Percentiles rank a stretch among this genome's conserved stretches.
Evolutionary conservation across 2,113 vertebrate genomes (phyloP).

Genomic region (Spheniscus mendiculus): DNA sequence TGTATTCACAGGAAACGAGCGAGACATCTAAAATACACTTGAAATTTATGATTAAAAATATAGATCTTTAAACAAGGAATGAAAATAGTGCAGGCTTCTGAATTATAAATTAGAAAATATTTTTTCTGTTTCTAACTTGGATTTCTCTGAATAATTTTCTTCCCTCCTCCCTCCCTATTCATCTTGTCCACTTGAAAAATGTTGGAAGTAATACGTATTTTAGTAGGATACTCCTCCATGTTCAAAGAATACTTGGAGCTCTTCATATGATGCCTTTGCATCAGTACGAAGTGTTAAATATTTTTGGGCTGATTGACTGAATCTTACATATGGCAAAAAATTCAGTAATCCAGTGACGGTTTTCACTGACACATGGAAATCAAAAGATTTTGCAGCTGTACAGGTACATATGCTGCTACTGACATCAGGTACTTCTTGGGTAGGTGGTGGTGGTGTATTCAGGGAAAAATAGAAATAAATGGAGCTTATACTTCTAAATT

Average conservation of each 20-base stretch:
- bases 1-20: background rate
- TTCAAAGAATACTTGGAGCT: background rate
- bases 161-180: background rate
- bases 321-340: background rate
- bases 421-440: background rate
- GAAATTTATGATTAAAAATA: background rate
- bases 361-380: background rate
- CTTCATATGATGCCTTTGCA: background rate
- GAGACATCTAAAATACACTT: background rate
- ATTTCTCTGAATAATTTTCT: background rate
- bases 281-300: background rate
- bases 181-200: background rate
- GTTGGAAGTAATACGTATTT: background rate
- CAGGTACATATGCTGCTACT: background rate
- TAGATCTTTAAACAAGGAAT: background rate
- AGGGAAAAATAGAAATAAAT: background rate
- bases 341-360: background rate
- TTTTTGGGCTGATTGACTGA: background rate
- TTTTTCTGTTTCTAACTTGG: background rate
- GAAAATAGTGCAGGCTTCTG: background rate
- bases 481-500: background rate
- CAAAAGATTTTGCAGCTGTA: background rate
- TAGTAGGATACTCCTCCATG: background rate
- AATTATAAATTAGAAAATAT: background rate
- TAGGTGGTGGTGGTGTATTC: background rate